Percentiles rank a stretch among this genome's conserved stretches.
phyloP scores from a whole-genome alignment of 2,113 vertebrate genomes.

The Catharus bicknelli region DNA sequence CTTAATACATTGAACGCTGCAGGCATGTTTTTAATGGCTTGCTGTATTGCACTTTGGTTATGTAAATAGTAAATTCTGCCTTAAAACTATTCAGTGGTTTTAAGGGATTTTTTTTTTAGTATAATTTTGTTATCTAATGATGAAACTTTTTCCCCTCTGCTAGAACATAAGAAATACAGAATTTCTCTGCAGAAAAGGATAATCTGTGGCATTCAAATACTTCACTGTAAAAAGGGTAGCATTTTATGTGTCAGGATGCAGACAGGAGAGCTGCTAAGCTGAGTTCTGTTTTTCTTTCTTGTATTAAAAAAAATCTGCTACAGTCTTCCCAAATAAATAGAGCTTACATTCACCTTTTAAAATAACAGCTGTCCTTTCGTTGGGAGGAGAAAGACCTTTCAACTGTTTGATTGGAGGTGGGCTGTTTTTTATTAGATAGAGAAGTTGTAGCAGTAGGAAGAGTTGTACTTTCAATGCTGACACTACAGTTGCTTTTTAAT shows the following conservation, averaged over 20 bases:
- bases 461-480: not conserved
- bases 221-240: not conserved
- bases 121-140: not conserved
- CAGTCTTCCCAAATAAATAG: not conserved
- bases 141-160: not conserved
- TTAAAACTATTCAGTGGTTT: slow-evolving; percentile 18
- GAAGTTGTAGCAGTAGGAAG: not conserved
- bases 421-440: not conserved
- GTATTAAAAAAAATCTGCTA: not conserved
- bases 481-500: not conserved
- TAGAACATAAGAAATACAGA: not conserved
- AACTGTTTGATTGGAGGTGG: not conserved
- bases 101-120: not conserved
- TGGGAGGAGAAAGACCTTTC: not conserved
- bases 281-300: not conserved
- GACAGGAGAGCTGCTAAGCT: not conserved
- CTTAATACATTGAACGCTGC: slow-evolving; percentile 10
- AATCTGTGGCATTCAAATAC: not conserved
- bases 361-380: not conserved
- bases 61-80: slow-evolving; percentile 6
- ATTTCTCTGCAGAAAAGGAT: not conserved
- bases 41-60: slow-evolving; percentile 5
- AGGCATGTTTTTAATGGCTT: slow-evolving; percentile 20
- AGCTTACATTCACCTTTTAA: not conserved
- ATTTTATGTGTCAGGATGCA: not conserved